Evolutionary conservation across 2,797 vertebrate genomes (phyloP).

Genomic region (Characodon lateralis): DNA sequence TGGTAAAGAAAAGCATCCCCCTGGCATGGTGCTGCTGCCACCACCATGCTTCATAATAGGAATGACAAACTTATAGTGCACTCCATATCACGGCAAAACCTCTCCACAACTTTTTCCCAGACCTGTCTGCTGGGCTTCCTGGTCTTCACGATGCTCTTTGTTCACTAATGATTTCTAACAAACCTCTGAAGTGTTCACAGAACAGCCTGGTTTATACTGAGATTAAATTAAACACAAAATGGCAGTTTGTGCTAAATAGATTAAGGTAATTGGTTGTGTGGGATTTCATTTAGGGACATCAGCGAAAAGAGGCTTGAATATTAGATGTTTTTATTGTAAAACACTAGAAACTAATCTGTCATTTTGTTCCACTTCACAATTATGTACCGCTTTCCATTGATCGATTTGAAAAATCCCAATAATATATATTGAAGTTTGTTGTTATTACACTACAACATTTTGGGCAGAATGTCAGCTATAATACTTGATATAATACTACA

Average conservation of each 20-base stretch:
- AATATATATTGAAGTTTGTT: neutral
- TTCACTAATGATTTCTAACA: too few species aligned
- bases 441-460: neutral
- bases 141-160: neutral
- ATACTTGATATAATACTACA: neutral
- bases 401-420: neutral
- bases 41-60: neutral
- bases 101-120: neutral
- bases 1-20: neutral
- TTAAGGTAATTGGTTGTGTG: neutral
- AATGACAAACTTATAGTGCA: neutral
- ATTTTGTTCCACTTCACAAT: too few species aligned
- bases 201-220: neutral
- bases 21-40: neutral
- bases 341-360: too few species aligned
- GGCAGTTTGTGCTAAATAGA: neutral
- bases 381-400: neutral
- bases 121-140: neutral
- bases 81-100: neutral
- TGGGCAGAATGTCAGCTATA: neutral
- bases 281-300: too few species aligned
- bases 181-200: too few species aligned
- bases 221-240: neutral
- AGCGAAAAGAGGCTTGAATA: too few species aligned
- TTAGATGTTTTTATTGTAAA: too few species aligned